phyloP scores from a whole-genome alignment of 1,140 invertebrate species.

The Zophobas atratus region DNA sequence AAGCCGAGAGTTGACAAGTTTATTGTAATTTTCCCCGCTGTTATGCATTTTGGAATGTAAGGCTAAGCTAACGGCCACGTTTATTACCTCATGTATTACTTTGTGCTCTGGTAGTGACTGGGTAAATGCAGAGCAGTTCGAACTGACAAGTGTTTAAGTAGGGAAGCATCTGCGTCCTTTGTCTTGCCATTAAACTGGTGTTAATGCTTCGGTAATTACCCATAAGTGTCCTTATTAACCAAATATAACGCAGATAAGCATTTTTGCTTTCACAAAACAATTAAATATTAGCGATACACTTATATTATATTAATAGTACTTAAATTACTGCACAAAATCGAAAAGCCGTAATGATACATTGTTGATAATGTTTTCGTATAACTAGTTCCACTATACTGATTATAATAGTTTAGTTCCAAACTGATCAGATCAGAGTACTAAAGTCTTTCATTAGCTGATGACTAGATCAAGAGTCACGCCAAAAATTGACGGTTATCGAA shows the following conservation, averaged over 20 bases:
- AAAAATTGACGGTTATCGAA: too few relatives aligned
- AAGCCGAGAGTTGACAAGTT: slow-evolving; percentile 10
- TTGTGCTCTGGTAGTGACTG: slow-evolving; percentile 1
- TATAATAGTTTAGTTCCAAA: too few relatives aligned
- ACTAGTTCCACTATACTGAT: too few relatives aligned
- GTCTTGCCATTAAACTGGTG: slow-evolving; percentile 18
- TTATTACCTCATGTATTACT: slow-evolving; percentile 1
- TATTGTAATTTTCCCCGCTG: slow-evolving; percentile 25
- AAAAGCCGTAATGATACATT: too few relatives aligned
- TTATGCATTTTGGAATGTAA: slow-evolving; percentile 19
- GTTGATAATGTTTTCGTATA: too few relatives aligned
- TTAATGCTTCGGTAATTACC: slow-evolving; percentile 20
- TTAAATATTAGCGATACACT: background rate
- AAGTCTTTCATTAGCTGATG: too few relatives aligned
- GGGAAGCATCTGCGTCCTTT: slow-evolving; percentile 24
- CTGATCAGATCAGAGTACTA: too few relatives aligned
- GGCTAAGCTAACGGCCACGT: background rate
- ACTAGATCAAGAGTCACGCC: too few relatives aligned
- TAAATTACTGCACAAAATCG: too few relatives aligned
- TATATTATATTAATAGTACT: too few relatives aligned
- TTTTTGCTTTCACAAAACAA: too few relatives aligned
- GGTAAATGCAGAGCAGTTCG: slow-evolving; percentile 8
- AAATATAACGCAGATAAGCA: background rate
- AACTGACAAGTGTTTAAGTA: slow-evolving; percentile 14
- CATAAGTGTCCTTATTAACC: background rate